A percentile compares a stretch with the other conserved stretches of the same genome.
Evolutionary conservation across 37 sponge, comb jelly and placozoan genomes (phyloP).

Genomic region (Hormiphora californensis): DNA sequence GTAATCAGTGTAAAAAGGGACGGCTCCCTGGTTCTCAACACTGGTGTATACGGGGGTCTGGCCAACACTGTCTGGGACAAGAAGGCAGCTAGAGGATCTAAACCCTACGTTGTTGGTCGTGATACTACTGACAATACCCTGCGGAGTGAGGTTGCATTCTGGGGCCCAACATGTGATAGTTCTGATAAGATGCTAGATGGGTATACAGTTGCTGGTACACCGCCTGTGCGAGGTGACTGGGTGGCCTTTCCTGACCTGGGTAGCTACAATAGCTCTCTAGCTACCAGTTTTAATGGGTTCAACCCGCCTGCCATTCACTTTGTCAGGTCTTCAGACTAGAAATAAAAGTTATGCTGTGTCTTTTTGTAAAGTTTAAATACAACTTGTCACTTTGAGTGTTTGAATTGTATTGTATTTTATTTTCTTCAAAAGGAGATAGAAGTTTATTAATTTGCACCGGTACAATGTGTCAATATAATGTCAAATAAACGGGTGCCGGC

Average conservation of each 20-base stretch:
- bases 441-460: too few relatives aligned
- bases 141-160: neutral
- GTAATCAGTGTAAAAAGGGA: neutral
- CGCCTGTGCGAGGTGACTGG: constrained; percentile 50
- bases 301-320: neutral
- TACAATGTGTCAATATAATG: too few relatives aligned
- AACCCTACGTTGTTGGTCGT: neutral
- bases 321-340: too few relatives aligned
- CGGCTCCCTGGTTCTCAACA: neutral
- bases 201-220: neutral
- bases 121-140: neutral
- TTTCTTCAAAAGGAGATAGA: too few relatives aligned
- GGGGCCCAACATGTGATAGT: constrained; percentile 51
- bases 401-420: too few relatives aligned
- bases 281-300: constrained; percentile 32
- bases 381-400: too few relatives aligned
- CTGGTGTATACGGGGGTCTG: constrained; percentile 35
- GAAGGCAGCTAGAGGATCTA: constrained; percentile 34
- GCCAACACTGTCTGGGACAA: constrained; percentile 6
- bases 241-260: constrained; percentile 31
- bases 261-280: neutral
- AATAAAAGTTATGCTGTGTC: too few relatives aligned
- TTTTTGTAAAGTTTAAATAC: too few relatives aligned
- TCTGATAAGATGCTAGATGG: constrained; percentile 19
- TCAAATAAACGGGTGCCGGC: too few relatives aligned